Percentiles rank a stretch among this genome's conserved stretches.
phyloP scores from a whole-genome alignment of 1,140 invertebrate species.

The Harpegnathos saltator region DNA sequence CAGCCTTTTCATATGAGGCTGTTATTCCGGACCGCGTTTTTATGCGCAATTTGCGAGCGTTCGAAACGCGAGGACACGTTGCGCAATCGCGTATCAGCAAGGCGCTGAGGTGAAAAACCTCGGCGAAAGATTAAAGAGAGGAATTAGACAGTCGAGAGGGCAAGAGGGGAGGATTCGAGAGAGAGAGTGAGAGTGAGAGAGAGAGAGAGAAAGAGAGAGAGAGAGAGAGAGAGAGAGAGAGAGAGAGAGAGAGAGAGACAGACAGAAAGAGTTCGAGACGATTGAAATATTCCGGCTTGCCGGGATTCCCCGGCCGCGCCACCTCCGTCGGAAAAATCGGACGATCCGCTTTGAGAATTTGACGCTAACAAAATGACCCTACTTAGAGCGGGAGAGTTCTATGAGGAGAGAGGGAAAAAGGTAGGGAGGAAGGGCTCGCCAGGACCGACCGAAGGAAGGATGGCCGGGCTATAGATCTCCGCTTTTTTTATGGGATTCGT shows the following conservation, averaged over 20 bases:
- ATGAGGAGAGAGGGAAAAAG: conserved; percentile 26
- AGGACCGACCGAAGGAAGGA: conserved; percentile 41
- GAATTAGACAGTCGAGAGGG: too few relatives aligned
- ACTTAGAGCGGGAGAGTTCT: conserved; percentile 52
- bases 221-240: background rate
- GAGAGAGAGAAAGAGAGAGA: background rate
- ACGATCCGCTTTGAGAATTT: conserved; percentile 55
- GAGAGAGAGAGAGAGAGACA: conserved; percentile 3
- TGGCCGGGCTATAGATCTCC: conserved; percentile 48
- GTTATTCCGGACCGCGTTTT: too few relatives aligned
- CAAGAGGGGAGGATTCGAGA: too few relatives aligned
- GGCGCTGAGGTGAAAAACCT: too few relatives aligned
- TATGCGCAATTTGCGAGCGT: too few relatives aligned
- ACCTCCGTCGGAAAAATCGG: conserved; percentile 36
- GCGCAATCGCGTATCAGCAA: too few relatives aligned
- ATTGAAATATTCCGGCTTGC: conserved; percentile 47
- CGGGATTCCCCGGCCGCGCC: conserved; percentile 1
- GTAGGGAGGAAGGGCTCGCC: conserved; percentile 34
- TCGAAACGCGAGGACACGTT: too few relatives aligned
- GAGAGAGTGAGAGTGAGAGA: background rate
- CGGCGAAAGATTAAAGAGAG: too few relatives aligned
- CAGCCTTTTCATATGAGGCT: too few relatives aligned
- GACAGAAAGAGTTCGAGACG: background rate
- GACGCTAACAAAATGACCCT: conserved; percentile 59
- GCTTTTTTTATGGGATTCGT: conserved; percentile 32